Conservation (phyloP, 2,888 invertebrate species). For the Drosophila villosipedis region DNA sequence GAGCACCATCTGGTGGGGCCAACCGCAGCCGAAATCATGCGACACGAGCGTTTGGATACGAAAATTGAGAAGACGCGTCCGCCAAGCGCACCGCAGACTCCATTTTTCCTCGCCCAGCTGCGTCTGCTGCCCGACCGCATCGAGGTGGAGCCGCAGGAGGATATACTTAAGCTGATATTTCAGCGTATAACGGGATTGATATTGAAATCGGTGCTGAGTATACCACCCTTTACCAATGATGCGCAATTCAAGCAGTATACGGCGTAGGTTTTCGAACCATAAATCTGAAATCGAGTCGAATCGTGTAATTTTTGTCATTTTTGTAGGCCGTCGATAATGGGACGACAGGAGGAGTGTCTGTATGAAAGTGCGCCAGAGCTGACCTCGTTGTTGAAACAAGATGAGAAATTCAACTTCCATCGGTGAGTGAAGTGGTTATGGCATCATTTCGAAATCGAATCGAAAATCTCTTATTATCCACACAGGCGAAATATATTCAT, state of each 20-base stretch:
- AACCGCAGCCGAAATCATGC: conserved; percentile 84
- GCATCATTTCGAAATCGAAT: not conserved
- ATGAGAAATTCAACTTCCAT: conserved; percentile 84
- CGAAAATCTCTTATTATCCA: not conserved
- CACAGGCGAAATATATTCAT: conserved; percentile 86
- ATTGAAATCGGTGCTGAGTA: conserved; percentile 88
- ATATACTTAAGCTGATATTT: conserved; percentile 77
- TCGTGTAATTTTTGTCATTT: not conserved
- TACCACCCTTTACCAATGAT: conserved; percentile 91
- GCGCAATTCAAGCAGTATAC: conserved; percentile 90
- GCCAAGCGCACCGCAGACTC: conserved; percentile 83
- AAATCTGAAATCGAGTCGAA: not conserved
- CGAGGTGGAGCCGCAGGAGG: conserved; percentile 86
- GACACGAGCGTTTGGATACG: conserved; percentile 85
- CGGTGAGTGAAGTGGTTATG: conserved; percentile 59
- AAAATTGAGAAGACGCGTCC: conserved; percentile 86
- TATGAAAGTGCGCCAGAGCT: conserved; percentile 91
- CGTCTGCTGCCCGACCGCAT: conserved; percentile 87
- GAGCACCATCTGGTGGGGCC: conserved; percentile 87
- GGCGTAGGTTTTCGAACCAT: conserved; percentile 84
- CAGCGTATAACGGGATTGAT: conserved; percentile 78
- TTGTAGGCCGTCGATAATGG: conserved; percentile 91
- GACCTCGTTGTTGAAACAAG: conserved; percentile 89
- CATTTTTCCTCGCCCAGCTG: conserved; percentile 87
- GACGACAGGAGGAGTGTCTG: conserved; percentile 91